phyloP scores from a whole-genome alignment of 2,113 vertebrate genomes.

The Morone chrysops region DNA sequence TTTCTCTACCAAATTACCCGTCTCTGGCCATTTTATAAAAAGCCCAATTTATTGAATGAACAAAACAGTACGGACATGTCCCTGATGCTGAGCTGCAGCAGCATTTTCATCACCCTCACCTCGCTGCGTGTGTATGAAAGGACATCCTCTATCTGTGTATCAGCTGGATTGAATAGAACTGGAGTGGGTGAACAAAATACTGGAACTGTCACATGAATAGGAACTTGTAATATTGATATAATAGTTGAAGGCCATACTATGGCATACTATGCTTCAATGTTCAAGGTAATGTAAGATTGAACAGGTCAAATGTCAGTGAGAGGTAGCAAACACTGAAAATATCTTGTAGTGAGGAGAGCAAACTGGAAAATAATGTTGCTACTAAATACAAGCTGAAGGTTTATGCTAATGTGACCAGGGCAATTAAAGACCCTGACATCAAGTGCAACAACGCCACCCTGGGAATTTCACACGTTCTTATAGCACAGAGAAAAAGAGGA shows the following conservation, averaged over 20 bases:
- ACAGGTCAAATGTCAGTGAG: not conserved
- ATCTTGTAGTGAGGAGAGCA: not conserved
- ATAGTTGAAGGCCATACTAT: not conserved
- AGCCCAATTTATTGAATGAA: not conserved
- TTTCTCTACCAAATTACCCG: constrained; percentile 25
- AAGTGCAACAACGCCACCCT: no score
- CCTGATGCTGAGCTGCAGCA: not conserved
- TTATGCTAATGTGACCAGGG: not conserved
- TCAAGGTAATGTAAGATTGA: not conserved
- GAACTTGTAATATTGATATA: not conserved
- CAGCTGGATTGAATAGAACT: not conserved
- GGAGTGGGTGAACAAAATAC: not conserved
- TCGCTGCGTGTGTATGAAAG: not conserved
- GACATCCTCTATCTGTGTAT: not conserved
- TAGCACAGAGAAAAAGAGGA: no score
- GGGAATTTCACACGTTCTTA: no score
- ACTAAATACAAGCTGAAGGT: no score
- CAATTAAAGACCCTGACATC: no score
- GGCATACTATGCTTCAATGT: not conserved
- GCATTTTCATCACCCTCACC: not conserved
- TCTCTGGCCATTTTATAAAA: not conserved
- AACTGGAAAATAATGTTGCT: not conserved
- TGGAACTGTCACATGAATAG: not conserved
- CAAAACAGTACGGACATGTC: not conserved
- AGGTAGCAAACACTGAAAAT: not conserved